Evolutionary conservation across 1,140 invertebrate genomes (phyloP), one percentile per base, ranked within the genome.

Genomic region (Drosophila kohkoa): DNA sequence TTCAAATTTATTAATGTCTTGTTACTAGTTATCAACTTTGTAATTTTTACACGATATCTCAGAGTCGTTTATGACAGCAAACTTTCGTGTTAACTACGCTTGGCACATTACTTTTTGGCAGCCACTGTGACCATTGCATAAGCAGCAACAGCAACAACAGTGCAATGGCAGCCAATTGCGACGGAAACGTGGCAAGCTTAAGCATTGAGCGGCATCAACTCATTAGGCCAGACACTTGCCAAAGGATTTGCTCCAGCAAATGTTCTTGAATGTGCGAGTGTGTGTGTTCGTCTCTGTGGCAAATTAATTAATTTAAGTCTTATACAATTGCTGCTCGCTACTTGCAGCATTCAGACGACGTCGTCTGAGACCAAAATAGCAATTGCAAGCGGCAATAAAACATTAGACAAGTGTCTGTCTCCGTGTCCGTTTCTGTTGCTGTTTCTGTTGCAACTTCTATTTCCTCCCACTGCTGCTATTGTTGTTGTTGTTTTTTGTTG

Each of bases 251-350:
- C 49, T 35, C 58, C 62, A 72, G 65, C 76, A 25, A 25, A 25
- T 25, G 20, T 25, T 4, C 20, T 25, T 25, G 20, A 4, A 25
- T 20, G 2, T 57, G 30, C 55, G 20, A 3, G 20, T 30, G 4
- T 43, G 4, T 25, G 16, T 54, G 45, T 60, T 15, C 75, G 11
- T 68, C 62, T 74, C 45, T 80, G 63, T 68, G 83, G 83, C 69
- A 88, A 87, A 88, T 83, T 88, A 88, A 88, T 88, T 88, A 88
- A 88, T 88, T 88, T 88, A 88, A 88, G 83, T 88, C 80, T 88
- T 88, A 88, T 88, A 81, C 85, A 88, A 88, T 88, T 88, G 83
- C 83, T 20, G 15, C 35, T 55, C 49, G 77, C 81, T 58, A 46
- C 59, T 15, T 25, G 58, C 11, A 38, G 52, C 28, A 30, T 28